Evolutionary conservation across 2,113 vertebrate genomes (phyloP).

Genomic region (Phyllopteryx taeniolatus): DNA sequence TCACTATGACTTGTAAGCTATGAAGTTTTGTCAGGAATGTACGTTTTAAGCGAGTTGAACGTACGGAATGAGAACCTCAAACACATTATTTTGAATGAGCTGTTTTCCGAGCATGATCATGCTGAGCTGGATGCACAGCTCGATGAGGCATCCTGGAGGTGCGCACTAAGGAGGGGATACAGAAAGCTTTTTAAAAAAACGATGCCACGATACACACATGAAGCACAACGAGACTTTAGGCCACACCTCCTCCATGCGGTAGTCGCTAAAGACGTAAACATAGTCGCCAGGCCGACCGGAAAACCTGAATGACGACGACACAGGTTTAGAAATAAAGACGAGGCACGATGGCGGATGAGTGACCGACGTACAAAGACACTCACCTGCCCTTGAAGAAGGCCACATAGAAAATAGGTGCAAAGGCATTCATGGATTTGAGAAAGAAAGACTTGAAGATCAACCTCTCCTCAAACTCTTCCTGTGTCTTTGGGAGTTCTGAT

Average conservation of each 20-base stretch:
- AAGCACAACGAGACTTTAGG: not conserved
- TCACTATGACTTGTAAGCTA: not conserved
- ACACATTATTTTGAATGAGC: slow-evolving; percentile 96
- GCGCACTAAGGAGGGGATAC: slow-evolving; percentile 79
- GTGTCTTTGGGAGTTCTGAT: slow-evolving; percentile 92
- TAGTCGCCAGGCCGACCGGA: slow-evolving; percentile 89
- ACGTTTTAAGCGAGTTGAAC: slow-evolving; percentile 52
- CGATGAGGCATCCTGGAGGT: slow-evolving; percentile 95
- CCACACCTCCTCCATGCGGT: slow-evolving; percentile 92
- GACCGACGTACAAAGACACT: slow-evolving; percentile 27
- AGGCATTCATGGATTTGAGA: slow-evolving; percentile 96
- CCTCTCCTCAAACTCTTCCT: slow-evolving; percentile 89
- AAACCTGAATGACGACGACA: slow-evolving; percentile 75
- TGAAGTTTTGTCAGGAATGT: not conserved
- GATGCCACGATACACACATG: not conserved
- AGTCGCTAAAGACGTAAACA: slow-evolving; percentile 87
- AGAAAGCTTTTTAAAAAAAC: slow-evolving; percentile 3
- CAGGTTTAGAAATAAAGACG: not conserved
- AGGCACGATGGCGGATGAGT: not conserved
- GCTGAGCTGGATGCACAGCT: slow-evolving; percentile 95
- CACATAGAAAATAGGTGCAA: slow-evolving; percentile 97
- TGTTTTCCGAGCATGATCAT: slow-evolving; percentile 99
- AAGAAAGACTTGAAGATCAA: slow-evolving; percentile 94
- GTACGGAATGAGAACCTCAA: slow-evolving; percentile 96
- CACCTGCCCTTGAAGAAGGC: slow-evolving; percentile 99